Evolutionary conservation across 2,113 vertebrate species (phyloP).

Genomic region (Alectura lathami): DNA sequence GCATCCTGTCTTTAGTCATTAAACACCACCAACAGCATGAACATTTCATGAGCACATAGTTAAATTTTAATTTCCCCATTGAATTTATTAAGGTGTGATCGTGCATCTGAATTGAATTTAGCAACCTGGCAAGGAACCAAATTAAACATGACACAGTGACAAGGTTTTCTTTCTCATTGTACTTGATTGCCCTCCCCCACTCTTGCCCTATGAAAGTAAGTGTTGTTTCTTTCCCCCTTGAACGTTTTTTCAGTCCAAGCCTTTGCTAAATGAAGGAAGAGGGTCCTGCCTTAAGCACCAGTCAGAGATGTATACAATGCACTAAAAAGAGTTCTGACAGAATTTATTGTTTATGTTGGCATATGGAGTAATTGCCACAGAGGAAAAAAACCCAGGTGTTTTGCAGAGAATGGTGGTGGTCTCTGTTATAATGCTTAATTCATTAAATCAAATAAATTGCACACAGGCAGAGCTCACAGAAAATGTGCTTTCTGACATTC

Average conservation of each 20-base stretch:
- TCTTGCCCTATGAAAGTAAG: not conserved
- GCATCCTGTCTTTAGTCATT: not conserved
- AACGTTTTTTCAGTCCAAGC: constrained; percentile 10
- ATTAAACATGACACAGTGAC: constrained; percentile 32
- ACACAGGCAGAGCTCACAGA: not conserved
- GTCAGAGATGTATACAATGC: not conserved
- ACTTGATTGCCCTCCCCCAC: not conserved
- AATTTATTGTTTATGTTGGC: constrained; percentile 35
- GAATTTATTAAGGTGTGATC: constrained; percentile 34
- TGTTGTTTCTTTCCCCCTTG: not conserved
- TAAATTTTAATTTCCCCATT: constrained; percentile 48
- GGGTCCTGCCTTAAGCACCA: not conserved
- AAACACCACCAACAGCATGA: constrained; percentile 47
- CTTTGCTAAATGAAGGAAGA: not conserved
- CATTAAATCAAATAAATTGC: not conserved
- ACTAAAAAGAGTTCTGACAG: constrained; percentile 8
- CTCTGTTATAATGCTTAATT: not conserved
- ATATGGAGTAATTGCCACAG: constrained; percentile 17
- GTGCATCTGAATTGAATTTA: constrained; percentile 23
- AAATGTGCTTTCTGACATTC: not conserved
- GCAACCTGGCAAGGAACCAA: constrained; percentile 50
- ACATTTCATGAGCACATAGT: constrained; percentile 41
- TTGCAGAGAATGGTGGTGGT: not conserved
- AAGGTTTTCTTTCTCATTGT: constrained; percentile 12
- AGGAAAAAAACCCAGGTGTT: constrained; percentile 22